Evolutionary conservation across 2,797 vertebrate genomes (phyloP), one percentile per base, ranked within the genome.

Genomic region (Remorina albescens): DNA sequence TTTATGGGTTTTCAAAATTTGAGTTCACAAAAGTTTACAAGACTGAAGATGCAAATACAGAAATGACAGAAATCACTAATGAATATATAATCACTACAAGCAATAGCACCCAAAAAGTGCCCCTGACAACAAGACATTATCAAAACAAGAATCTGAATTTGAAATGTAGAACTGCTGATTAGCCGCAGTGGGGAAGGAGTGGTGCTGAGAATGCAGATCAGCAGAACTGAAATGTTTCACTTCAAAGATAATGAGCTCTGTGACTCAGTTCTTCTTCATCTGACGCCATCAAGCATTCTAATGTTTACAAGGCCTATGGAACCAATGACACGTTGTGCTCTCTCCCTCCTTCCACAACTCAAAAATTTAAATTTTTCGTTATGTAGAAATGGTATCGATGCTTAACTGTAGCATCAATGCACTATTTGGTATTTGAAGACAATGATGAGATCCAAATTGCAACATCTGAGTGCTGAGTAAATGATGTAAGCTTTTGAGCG

Each of bases 221-320:
- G 68, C 23, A 9, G 32, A 74, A 30, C 41, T 36, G 42, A 81
- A 79, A 78, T 13, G n/a, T 63, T 80, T 13, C 51, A 46, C 72
- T 78, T 32, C 60, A 49, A 66, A 72, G 66, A 51, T 87, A 86
- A 90, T 83, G 84, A 91, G 84, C 70, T 74, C 5, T 69, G 84
- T 76, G 89, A 83, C 56, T 63, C 50, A 1, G 23, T 11, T 57
- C 58, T 41, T 16, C 58, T 80, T 67, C 57, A 60, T 67, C 67
- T 36, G n/a, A 58, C 2, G 16, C 62, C 51, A 68, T 49, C 65
- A 55, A 57, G 54, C 69, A 72, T 67, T 10, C 21, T 51, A 50
- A 82, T 28, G 62, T 74, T 46, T 72, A 18, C 47, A 8, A 25
- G 36, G 70, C 55, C 76, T 53, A 6, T 9, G 42, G 56, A 73